These are phyloP conservation scores for Elymnias hypermnestra DNA, from an alignment of 1,140 invertebrate species.

Conservation along the genomic window DNA sequence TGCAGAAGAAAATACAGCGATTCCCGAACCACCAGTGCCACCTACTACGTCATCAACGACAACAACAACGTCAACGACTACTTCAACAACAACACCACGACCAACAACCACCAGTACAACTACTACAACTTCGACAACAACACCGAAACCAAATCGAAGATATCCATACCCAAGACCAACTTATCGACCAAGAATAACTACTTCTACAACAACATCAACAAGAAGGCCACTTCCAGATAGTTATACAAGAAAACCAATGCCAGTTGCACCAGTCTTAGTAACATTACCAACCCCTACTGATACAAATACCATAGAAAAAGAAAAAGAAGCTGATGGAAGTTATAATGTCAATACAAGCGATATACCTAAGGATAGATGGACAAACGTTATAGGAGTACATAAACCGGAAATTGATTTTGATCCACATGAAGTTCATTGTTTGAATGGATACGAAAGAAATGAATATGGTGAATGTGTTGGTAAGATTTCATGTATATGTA, in stretches of 20 bases:
- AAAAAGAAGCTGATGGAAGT: slow-evolving; percentile 34
- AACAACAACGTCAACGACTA: slow-evolving; percentile 17
- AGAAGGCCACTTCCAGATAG: slow-evolving; percentile 19
- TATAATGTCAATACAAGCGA: slow-evolving; percentile 34
- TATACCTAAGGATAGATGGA: slow-evolving; percentile 49
- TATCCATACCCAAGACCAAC: slow-evolving; percentile 25
- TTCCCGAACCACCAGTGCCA: slow-evolving; percentile 4
- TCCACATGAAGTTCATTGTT: slow-evolving; percentile 42
- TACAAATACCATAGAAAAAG: slow-evolving; percentile 33
- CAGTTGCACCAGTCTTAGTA: slow-evolving; percentile 31
- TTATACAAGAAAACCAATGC: slow-evolving; percentile 28
- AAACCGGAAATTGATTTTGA: slow-evolving; percentile 36
- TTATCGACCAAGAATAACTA: slow-evolving; percentile 16
- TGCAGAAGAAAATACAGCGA: slow-evolving; percentile 30
- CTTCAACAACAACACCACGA: slow-evolving; percentile 9
- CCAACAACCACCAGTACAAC: slow-evolving; percentile 26
- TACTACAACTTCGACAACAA: slow-evolving; percentile 20
- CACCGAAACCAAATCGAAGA: slow-evolving; percentile 26
- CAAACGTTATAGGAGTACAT: slow-evolving; percentile 41
- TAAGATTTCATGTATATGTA: slow-evolving; percentile 24
- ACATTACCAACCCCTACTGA: slow-evolving; percentile 25
- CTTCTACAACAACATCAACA: slow-evolving; percentile 12
- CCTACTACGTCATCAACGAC: slow-evolving; percentile 5
- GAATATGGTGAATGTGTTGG: slow-evolving; percentile 55
- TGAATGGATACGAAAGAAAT: slow-evolving; percentile 56